A percentile compares a stretch with the other conserved stretches of the same genome.
Evolutionary conservation across 2,888 invertebrate genomes (phyloP).

Genomic region (Tanypteryx hageni): DNA sequence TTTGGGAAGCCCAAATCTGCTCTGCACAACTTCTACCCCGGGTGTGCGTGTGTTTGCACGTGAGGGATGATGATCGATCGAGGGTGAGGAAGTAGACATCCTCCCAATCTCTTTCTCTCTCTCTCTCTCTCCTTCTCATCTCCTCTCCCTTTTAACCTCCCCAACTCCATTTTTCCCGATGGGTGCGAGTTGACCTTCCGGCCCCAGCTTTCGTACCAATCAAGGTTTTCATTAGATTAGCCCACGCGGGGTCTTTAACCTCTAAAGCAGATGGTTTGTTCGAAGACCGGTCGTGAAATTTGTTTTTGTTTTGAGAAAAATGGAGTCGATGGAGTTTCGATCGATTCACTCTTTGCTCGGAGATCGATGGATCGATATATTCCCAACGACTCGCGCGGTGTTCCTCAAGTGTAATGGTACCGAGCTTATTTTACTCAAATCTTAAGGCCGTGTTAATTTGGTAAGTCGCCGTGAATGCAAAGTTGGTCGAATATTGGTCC

Average conservation of each 20-base stretch:
- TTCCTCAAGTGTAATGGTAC: neutral
- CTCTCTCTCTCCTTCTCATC: neutral
- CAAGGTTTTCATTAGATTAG: constrained; percentile 40
- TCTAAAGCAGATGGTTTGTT: constrained; percentile 13
- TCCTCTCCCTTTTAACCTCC: neutral
- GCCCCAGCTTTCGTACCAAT: constrained; percentile 29
- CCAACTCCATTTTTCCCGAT: neutral
- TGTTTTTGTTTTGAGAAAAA: neutral
- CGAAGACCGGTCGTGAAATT: neutral
- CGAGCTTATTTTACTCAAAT: no score
- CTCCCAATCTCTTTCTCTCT: neutral
- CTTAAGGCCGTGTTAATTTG: no score
- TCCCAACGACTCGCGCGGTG: neutral
- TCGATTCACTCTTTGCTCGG: neutral
- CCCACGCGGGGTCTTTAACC: constrained; percentile 21
- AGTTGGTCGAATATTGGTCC: no score
- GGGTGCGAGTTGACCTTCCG: neutral
- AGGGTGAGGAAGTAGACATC: neutral
- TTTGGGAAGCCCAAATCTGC: constrained; percentile 5
- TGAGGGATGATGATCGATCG: neutral
- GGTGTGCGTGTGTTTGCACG: neutral
- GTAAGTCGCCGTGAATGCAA: no score
- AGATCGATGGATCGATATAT: neutral
- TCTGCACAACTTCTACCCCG: neutral
- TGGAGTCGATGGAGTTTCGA: neutral